Evolutionary conservation across 2,113 vertebrate genomes (phyloP).

Genomic region (Probosciger aterrimus): DNA sequence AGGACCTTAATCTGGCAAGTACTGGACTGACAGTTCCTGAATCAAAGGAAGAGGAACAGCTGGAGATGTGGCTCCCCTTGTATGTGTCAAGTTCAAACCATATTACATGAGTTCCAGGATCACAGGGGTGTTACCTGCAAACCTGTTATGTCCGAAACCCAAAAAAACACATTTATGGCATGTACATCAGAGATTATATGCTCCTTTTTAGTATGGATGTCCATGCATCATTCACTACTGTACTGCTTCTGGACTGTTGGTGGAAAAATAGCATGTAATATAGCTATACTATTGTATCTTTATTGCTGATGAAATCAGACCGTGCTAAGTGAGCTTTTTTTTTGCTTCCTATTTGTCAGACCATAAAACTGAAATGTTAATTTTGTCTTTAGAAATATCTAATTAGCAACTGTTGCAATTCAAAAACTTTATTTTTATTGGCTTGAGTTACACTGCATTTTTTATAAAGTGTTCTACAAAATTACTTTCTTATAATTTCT

Average conservation of each 20-base stretch:
- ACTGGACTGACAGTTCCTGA: background rate
- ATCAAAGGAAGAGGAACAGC: background rate
- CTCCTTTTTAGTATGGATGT: background rate
- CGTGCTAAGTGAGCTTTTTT: background rate
- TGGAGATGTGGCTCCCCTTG: background rate
- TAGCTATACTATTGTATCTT: background rate
- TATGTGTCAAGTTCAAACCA: background rate
- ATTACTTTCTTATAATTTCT: constrained; percentile 47
- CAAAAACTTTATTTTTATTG: constrained; percentile 50
- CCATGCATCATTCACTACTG: background rate
- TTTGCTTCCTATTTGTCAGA: background rate
- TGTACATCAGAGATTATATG: background rate
- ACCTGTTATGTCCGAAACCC: background rate
- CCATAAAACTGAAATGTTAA: constrained; percentile 45
- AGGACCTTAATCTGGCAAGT: background rate
- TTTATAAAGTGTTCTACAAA: constrained; percentile 6
- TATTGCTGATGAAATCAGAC: background rate
- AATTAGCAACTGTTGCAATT: constrained; percentile 54
- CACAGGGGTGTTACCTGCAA: background rate
- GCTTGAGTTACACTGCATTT: constrained; percentile 15
- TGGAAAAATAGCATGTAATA: background rate
- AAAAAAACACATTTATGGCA: background rate
- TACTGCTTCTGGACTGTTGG: background rate
- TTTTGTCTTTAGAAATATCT: constrained; percentile 39
- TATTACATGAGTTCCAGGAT: background rate